phyloP scores from a whole-genome alignment of 2,113 vertebrate genomes.

The Romanogobio albipinnatus region DNA sequence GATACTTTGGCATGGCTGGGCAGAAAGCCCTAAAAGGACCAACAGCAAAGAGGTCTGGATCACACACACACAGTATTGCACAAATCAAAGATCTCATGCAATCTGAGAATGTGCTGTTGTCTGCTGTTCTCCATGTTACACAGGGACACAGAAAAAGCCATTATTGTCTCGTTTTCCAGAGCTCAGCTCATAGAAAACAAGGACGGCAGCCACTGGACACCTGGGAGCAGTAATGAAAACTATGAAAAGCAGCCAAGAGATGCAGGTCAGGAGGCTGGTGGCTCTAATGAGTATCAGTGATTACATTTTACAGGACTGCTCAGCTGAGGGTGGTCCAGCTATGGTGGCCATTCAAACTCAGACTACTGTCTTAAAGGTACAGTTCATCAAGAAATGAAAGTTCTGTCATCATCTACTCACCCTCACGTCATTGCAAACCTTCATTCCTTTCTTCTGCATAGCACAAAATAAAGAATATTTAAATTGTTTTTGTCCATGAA shows the following conservation, averaged over 20 bases:
- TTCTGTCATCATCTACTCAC: too few relatives aligned
- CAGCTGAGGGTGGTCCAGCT: slow-evolving; percentile 44
- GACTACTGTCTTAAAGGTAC: neutral
- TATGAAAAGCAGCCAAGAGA: slow-evolving; percentile 23
- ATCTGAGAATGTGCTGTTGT: slow-evolving; percentile 38
- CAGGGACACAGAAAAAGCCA: slow-evolving; percentile 33
- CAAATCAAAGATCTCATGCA: slow-evolving; percentile 35
- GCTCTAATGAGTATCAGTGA: slow-evolving; percentile 39
- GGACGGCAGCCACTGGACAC: slow-evolving; percentile 36
- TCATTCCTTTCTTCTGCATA: neutral
- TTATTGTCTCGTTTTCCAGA: slow-evolving; percentile 37
- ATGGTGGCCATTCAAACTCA: neutral
- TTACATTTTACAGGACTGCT: slow-evolving; percentile 29
- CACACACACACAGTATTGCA: neutral
- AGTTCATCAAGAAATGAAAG: neutral
- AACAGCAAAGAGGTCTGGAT: slow-evolving; percentile 38
- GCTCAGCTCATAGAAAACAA: slow-evolving; percentile 13
- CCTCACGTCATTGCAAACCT: too few relatives aligned
- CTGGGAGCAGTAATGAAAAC: slow-evolving; percentile 38
- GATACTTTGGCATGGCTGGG: slow-evolving; percentile 36
- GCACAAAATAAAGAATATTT: neutral
- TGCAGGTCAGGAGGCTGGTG: slow-evolving; percentile 28
- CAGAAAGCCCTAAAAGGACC: slow-evolving; percentile 9
- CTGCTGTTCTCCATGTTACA: slow-evolving; percentile 27
- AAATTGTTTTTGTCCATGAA: neutral